These are phyloP conservation scores for Leucophenga varia DNA, from an alignment of 1,140 invertebrate genomes.

Conservation along the genomic window DNA sequence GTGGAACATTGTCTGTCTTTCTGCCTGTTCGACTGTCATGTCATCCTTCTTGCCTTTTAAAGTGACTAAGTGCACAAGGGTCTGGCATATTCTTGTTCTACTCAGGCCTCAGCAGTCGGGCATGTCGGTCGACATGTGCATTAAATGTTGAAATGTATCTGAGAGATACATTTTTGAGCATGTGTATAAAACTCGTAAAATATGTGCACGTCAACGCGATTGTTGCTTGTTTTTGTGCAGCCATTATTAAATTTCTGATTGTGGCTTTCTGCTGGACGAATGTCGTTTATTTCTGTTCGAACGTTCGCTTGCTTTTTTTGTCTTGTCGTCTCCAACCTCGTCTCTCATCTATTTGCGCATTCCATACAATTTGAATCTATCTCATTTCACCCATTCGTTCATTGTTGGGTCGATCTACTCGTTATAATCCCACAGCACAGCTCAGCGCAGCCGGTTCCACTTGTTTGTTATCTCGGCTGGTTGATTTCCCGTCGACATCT, in stretches of 20 bases:
- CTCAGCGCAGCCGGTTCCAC: constrained; percentile 41
- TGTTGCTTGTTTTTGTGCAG: constrained; percentile 48
- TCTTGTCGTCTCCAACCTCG: no score
- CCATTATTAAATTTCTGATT: constrained; percentile 55
- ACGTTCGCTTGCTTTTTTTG: constrained; percentile 28
- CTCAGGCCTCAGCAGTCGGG: constrained; percentile 12
- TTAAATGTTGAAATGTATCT: constrained; percentile 11
- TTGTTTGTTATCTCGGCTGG: constrained; percentile 32
- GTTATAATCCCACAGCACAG: no score
- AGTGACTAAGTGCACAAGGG: no score
- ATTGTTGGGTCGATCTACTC: no score
- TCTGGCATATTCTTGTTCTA: no score
- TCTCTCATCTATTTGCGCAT: constrained; percentile 19
- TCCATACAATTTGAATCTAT: no score
- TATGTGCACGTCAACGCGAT: constrained; percentile 52
- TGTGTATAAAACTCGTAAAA: constrained; percentile 52
- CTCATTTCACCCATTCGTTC: no score
- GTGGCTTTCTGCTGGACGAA: constrained; percentile 39
- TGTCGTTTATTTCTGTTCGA: constrained; percentile 3
- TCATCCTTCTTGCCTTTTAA: constrained; percentile 2
- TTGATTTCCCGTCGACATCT: constrained; percentile 13
- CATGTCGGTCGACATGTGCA: constrained; percentile 49
- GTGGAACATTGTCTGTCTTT: constrained; percentile 14
- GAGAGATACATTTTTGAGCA: constrained; percentile 28
- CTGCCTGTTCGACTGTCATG: constrained; percentile 4